Evolutionary conservation across 2,797 vertebrate genomes (phyloP).

Genomic region (Aldrovandia affinis): DNA sequence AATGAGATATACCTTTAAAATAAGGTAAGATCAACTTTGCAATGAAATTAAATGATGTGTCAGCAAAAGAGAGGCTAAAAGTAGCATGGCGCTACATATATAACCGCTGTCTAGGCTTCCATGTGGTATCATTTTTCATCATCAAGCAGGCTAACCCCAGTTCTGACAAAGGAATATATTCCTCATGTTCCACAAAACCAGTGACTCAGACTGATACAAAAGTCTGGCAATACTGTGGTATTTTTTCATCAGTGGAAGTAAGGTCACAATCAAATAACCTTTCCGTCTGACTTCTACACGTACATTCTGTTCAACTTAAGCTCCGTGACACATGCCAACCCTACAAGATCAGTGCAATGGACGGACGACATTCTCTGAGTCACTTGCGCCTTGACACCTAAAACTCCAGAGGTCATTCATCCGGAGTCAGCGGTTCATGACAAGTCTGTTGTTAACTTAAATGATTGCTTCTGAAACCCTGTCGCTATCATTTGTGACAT

Average conservation of each 20-base stretch:
- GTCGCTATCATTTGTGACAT: background rate
- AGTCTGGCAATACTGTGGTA: background rate
- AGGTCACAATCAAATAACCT: conserved; percentile 10
- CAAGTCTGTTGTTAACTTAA: conserved; percentile 8
- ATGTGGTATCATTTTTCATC: background rate
- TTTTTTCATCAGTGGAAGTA: background rate
- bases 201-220: background rate
- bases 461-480: background rate
- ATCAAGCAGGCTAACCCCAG: background rate
- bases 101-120: background rate
- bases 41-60: background rate
- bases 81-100: background rate
- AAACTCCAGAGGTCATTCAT: background rate
- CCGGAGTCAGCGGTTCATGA: conserved; percentile 18
- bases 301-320: background rate
- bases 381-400: conserved; percentile 4
- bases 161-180: background rate
- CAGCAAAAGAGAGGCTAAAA: background rate
- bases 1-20: background rate
- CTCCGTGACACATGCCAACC: background rate
- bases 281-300: background rate
- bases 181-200: background rate
- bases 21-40: too few species aligned
- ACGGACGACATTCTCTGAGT: background rate
- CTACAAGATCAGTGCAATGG: background rate